These are phyloP conservation scores for Nomia melanderi DNA, from an alignment of 1,140 invertebrate genomes.

Conservation along the genomic window DNA sequence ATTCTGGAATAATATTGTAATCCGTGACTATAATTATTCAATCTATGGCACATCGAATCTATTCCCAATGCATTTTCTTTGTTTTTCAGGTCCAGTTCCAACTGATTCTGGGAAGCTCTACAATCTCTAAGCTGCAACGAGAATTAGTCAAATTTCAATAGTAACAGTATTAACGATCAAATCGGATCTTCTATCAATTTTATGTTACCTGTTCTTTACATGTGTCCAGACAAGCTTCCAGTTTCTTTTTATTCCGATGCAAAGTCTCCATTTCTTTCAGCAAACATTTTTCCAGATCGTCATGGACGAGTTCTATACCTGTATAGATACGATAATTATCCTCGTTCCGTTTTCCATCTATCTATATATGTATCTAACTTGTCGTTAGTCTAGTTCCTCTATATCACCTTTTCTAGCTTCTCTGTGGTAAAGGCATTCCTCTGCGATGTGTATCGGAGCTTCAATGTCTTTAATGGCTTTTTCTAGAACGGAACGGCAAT, in stretches of 20 bases:
- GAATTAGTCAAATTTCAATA: neutral
- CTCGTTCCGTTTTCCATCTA: too few relatives aligned
- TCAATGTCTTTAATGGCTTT: constrained; percentile 93
- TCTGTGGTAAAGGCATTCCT: constrained; percentile 95
- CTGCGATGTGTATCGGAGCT: constrained; percentile 93
- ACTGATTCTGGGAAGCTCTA: constrained; percentile 89
- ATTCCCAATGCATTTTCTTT: constrained; percentile 94
- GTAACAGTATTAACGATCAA: neutral
- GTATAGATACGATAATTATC: constrained; percentile 4
- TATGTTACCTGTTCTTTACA: constrained; percentile 83
- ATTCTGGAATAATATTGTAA: constrained; percentile 95
- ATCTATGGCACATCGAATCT: constrained; percentile 92
- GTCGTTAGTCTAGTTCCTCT: neutral
- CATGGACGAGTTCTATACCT: constrained; percentile 86
- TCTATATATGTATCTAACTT: neutral
- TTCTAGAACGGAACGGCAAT: constrained; percentile 89
- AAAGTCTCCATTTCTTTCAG: constrained; percentile 84
- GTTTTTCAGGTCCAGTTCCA: constrained; percentile 93
- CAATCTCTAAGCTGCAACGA: constrained; percentile 83
- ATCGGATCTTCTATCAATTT: neutral
- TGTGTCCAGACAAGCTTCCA: constrained; percentile 82
- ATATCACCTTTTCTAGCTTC: constrained; percentile 89
- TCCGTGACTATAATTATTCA: constrained; percentile 92
- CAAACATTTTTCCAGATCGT: constrained; percentile 84
- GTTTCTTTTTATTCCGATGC: constrained; percentile 82